phyloP scores from a whole-genome alignment of 1,140 invertebrate genomes.

The Aphelinus certus region DNA sequence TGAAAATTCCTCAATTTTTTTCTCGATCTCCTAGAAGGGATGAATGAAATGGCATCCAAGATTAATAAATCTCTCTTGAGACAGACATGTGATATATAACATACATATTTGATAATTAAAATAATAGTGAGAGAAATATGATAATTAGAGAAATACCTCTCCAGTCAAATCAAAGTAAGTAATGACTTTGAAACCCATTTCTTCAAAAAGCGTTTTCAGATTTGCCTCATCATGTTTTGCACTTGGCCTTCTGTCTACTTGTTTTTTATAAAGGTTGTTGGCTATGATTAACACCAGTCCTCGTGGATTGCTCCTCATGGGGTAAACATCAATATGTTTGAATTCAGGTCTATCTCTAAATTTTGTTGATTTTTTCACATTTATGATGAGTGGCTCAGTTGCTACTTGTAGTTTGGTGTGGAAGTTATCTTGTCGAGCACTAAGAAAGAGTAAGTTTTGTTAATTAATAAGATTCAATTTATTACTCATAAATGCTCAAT shows the following conservation, averaged over 20 bases:
- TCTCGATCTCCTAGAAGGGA: constrained; percentile 57
- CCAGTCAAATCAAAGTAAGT: constrained; percentile 58
- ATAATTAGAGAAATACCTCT: constrained; percentile 47
- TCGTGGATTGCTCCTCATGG: constrained; percentile 66
- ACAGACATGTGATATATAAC: not conserved
- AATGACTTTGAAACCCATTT: constrained; percentile 68
- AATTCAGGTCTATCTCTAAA: constrained; percentile 51
- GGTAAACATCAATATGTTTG: constrained; percentile 54
- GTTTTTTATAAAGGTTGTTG: constrained; percentile 57
- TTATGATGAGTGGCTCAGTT: constrained; percentile 47
- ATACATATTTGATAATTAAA: not conserved
- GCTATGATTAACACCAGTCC: constrained; percentile 71
- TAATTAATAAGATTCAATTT: constrained; percentile 12
- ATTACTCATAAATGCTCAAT: constrained; percentile 1
- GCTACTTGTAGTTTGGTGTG: constrained; percentile 44
- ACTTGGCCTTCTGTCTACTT: constrained; percentile 57
- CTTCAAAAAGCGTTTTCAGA: constrained; percentile 64
- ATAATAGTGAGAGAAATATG: not conserved
- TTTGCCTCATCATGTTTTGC: constrained; percentile 66
- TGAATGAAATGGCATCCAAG: not conserved
- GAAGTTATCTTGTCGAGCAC: constrained; percentile 45
- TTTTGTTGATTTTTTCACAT: constrained; percentile 54
- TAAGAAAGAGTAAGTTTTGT: too few relatives aligned
- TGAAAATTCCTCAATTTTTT: constrained; percentile 55
- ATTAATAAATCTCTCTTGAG: not conserved